These are phyloP conservation scores for Thymelicus sylvestris DNA, from an alignment of 2,888 invertebrate genomes.

Conservation along the genomic window DNA sequence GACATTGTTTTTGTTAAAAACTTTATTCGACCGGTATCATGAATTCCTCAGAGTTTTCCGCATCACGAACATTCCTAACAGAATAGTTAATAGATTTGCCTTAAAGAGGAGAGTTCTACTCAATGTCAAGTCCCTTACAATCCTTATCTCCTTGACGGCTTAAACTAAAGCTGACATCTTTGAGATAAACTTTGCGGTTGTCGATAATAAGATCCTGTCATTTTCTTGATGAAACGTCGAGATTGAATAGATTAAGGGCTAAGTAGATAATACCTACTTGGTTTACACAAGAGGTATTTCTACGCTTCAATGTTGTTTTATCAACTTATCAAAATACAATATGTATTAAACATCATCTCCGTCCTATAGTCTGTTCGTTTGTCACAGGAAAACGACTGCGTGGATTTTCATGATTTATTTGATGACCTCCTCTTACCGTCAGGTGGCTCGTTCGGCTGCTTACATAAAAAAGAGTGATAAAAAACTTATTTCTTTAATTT, in stretches of 20 bases:
- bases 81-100: conserved; percentile 43
- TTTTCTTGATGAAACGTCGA: conserved; percentile 20
- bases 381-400: no score
- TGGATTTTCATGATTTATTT: no score
- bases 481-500: no score
- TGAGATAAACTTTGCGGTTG: conserved; percentile 39
- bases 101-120: conserved; percentile 39
- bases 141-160: conserved; percentile 34
- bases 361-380: no score
- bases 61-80: conserved; percentile 4
- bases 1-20: no score
- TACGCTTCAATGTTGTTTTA: no score
- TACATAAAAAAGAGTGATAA: no score
- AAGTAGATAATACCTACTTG: background rate
- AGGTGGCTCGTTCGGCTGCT: no score
- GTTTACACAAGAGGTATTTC: background rate
- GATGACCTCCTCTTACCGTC: no score
- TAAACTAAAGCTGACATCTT: conserved; percentile 35
- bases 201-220: conserved; percentile 25
- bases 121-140: conserved; percentile 46
- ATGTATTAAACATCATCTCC: no score
- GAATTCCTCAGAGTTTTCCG: background rate
- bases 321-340: no score
- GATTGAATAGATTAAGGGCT: conserved; percentile 21
- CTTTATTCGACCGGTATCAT: background rate